Evolutionary conservation across 2,113 vertebrate genomes (phyloP).

Genomic region (Ictalurus furcatus): DNA sequence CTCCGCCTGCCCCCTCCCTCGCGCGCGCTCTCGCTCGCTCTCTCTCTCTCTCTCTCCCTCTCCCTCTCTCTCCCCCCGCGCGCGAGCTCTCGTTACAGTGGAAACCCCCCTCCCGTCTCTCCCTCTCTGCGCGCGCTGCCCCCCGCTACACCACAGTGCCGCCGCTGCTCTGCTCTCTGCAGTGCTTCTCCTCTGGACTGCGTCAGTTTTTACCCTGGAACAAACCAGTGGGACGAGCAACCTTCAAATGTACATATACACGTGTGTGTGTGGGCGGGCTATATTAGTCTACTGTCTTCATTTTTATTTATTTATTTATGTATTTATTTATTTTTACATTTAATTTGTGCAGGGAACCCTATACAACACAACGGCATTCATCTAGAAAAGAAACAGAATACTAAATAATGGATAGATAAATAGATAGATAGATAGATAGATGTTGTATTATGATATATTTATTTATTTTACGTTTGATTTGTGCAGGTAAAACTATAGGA

Average conservation of each 20-base stretch:
- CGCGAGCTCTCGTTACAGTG: constrained; percentile 43
- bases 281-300: no score
- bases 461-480: background rate
- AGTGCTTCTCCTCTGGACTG: constrained; percentile 46
- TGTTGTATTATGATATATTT: background rate
- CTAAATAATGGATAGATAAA: no score
- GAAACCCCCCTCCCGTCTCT: constrained; percentile 14
- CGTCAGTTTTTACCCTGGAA: constrained; percentile 43
- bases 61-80: constrained; percentile 64
- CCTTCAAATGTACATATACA: constrained; percentile 51
- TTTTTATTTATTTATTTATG: background rate
- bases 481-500: background rate
- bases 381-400: no score
- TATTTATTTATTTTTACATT: background rate
- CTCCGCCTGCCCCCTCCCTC: background rate
- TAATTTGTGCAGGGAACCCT: background rate
- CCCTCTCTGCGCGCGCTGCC: constrained; percentile 27
- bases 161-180: constrained; percentile 9
- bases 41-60: background rate
- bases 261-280: background rate
- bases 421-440: background rate
- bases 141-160: constrained; percentile 6
- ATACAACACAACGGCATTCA: background rate
- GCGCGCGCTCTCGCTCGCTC: no score
- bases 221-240: constrained; percentile 6